Evolutionary conservation across 2,888 invertebrate genomes (phyloP), one percentile per base, ranked within the genome.

Genomic region (Hirudinaria manillensis): DNA sequence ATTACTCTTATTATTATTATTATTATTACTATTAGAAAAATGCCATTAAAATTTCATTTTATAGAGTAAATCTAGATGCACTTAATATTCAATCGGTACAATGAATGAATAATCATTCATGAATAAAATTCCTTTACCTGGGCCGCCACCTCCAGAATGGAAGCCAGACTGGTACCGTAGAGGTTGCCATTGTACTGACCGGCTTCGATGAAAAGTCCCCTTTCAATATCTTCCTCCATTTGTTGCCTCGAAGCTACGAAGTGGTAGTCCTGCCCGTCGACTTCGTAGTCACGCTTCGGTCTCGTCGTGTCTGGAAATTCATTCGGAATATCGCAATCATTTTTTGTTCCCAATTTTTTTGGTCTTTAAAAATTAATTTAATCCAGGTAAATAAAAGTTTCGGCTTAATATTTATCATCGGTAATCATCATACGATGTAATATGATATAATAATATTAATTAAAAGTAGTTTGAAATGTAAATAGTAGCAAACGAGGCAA

Each of bases 181-280:
- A 99, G 89, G 88, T 99, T 99, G 84, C 97, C 97, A 88, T 99
- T 99, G 88, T 98, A 99, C 87, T 99, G 97, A 76, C 99, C 99
- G 76, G 99, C 99, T 88, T 99, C 99, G 80, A 99, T 99, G 87
- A 99, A 99, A 84, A 97, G 87, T 86, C 99, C 97, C 88, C 96
- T 96, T 87, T 97, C 85, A 53, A 88, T 87, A 80, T 88, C 88
- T 80, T 91, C 90, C 86, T 97, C 96, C 97, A 97, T 97, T 87
- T 96, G 94, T 85, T 97, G 96, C 81, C 96, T 89, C 78, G 92
- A 89, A n/a, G 70, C 72, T 76, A 99, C 98, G 87, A 99, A 99
- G 88, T 99, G 98, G 87, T 99, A 99, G 87, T 99, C 98, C 80
- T 98, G 90, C 0, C 92, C 97, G 87, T 99, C 94, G 68, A 95